Percentiles rank a stretch among this genome's conserved stretches.
phyloP scores from a whole-genome alignment of 2,888 invertebrate genomes.

The Drosophila mayaguana region DNA sequence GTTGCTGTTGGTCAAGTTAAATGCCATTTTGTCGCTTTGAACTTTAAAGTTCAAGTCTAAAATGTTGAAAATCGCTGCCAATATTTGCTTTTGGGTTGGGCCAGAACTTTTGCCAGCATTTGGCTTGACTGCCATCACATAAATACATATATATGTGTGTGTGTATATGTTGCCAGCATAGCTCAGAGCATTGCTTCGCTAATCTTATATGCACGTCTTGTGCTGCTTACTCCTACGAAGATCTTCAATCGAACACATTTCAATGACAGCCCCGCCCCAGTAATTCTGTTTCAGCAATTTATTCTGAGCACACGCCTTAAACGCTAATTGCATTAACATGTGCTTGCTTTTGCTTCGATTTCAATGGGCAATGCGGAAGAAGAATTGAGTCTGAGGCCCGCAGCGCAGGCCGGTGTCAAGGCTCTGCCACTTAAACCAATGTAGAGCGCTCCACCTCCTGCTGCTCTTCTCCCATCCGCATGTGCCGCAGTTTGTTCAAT shows the following conservation, averaged over 20 bases:
- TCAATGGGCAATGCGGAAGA: constrained; percentile 50
- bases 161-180: neutral
- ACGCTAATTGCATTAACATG: constrained; percentile 37
- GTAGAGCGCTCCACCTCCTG: constrained; percentile 23
- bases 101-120: constrained; percentile 7
- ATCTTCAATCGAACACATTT: constrained; percentile 1
- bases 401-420: constrained; percentile 31
- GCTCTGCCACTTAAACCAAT: constrained; percentile 21
- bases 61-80: constrained; percentile 31
- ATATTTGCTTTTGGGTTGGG: constrained; percentile 56
- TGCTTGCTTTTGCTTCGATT: neutral
- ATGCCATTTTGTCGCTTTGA: constrained; percentile 72
- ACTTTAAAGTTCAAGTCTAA: constrained; percentile 78
- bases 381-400: constrained; percentile 33
- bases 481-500: neutral
- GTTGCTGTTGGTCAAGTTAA: constrained; percentile 67
- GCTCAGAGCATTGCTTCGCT: neutral
- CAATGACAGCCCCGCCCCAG: constrained; percentile 20
- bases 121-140: neutral
- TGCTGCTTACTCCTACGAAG: constrained; percentile 1
- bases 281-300: neutral
- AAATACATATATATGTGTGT: neutral
- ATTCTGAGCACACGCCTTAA: constrained; percentile 39
- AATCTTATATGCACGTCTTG: neutral
- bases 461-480: neutral